Conservation (phyloP, 2,113 vertebrate species). For the Ageneiosus marmoratus region DNA sequence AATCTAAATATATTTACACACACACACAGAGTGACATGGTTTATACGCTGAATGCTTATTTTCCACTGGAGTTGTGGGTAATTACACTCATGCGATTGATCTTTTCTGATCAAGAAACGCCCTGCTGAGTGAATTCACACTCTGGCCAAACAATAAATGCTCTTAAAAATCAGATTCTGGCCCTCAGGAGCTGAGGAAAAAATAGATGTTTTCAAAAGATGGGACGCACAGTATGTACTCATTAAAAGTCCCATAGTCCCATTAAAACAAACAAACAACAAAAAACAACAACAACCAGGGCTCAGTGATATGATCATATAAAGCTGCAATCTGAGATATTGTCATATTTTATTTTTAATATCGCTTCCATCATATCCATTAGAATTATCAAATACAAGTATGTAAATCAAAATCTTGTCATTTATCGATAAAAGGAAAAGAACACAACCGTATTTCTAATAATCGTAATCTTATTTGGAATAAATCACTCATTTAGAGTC, state of each 20-base stretch:
- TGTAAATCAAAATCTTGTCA: background rate
- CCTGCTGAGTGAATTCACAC: background rate
- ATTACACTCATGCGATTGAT: slow-evolving; percentile 23
- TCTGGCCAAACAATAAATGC: background rate
- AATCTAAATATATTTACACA: too few species aligned
- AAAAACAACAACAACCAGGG: background rate
- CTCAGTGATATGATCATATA: background rate
- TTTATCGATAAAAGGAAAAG: background rate
- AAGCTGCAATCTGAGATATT: background rate
- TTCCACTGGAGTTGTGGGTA: background rate
- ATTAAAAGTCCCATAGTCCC: too few species aligned
- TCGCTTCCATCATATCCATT: background rate
- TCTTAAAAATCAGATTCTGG: background rate
- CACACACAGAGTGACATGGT: background rate
- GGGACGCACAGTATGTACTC: background rate
- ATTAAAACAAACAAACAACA: background rate
- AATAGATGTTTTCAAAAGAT: background rate
- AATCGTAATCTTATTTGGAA: too few species aligned
- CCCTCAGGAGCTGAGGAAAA: background rate
- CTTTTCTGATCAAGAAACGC: slow-evolving; percentile 16
- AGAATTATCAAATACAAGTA: background rate
- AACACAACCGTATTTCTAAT: too few species aligned
- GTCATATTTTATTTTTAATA: background rate
- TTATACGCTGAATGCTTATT: background rate
- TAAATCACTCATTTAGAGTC: too few species aligned